Evolutionary conservation across 2,888 invertebrate genomes (phyloP).

Genomic region (Anodontia alba): DNA sequence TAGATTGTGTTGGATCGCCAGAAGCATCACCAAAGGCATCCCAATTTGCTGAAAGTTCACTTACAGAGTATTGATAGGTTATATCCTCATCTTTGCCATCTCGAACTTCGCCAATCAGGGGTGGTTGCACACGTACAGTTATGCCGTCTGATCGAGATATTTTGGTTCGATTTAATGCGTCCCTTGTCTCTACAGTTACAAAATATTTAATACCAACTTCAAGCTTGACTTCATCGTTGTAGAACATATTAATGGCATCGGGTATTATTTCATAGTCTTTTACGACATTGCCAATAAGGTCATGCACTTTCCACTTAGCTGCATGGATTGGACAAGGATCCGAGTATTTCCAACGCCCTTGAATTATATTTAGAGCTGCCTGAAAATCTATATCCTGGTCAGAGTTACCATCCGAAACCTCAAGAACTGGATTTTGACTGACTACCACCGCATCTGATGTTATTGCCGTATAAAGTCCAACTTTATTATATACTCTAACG

Average conservation of each 20-base stretch:
- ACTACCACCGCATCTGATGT: slow-evolving; percentile 64
- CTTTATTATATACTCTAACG: slow-evolving; percentile 65
- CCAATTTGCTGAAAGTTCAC: slow-evolving; percentile 70
- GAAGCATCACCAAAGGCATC: slow-evolving; percentile 67
- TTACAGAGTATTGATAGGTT: slow-evolving; percentile 63
- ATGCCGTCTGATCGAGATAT: slow-evolving; percentile 68
- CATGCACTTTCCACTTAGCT: slow-evolving; percentile 65
- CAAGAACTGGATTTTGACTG: slow-evolving; percentile 57
- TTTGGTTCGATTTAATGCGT: slow-evolving; percentile 60
- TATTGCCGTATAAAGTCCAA: slow-evolving; percentile 58
- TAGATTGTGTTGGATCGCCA: slow-evolving; percentile 63
- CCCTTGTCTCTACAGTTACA: slow-evolving; percentile 57
- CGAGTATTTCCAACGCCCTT: slow-evolving; percentile 69
- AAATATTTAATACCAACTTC: slow-evolving; percentile 70
- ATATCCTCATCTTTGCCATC: slow-evolving; percentile 70
- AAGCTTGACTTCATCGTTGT: slow-evolving; percentile 65
- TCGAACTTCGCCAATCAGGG: slow-evolving; percentile 67
- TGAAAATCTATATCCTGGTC: slow-evolving; percentile 63
- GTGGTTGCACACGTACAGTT: slow-evolving; percentile 69
- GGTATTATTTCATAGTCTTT: slow-evolving; percentile 50
- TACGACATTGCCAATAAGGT: slow-evolving; percentile 61
- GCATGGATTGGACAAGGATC: slow-evolving; percentile 66
- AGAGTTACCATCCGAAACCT: slow-evolving; percentile 57
- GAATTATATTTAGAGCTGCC: slow-evolving; percentile 57
- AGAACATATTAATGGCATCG: slow-evolving; percentile 44